These are phyloP conservation scores for Pseudobourletiella spinata DNA, from an alignment of 1,140 invertebrate genomes.

Conservation along the genomic window DNA sequence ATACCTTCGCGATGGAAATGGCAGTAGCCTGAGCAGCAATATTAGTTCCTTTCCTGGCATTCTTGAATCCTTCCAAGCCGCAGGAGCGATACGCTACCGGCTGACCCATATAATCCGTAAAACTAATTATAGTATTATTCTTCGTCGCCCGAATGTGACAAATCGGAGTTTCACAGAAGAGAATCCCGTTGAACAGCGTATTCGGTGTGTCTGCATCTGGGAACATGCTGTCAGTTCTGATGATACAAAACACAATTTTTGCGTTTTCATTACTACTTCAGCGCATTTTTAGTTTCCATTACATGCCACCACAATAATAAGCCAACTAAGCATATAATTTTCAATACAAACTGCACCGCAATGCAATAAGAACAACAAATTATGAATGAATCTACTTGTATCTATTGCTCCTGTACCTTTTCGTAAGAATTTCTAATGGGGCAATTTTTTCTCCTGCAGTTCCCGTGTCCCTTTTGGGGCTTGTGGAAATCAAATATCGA, in stretches of 20 bases:
- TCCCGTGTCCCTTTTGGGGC: constrained; percentile 54
- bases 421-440: constrained; percentile 48
- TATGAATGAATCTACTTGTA: neutral
- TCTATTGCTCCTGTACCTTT: constrained; percentile 6
- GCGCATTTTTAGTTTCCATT: neutral
- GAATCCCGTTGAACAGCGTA: constrained; percentile 63
- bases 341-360: neutral
- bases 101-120: constrained; percentile 59
- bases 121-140: constrained; percentile 78
- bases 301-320: neutral
- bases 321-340: neutral
- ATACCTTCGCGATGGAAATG: constrained; percentile 60
- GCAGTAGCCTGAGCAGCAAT: constrained; percentile 90
- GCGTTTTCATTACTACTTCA: no score
- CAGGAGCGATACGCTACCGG: constrained; percentile 49
- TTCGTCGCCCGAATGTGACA: constrained; percentile 65
- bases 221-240: constrained; percentile 46
- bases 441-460: constrained; percentile 54
- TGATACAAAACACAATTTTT: neutral
- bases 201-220: constrained; percentile 62
- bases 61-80: constrained; percentile 89
- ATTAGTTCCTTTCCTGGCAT: constrained; percentile 89
- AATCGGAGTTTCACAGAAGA: constrained; percentile 70
- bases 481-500: constrained; percentile 9
- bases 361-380: neutral